Percentiles rank a stretch among this genome's conserved stretches.
Conservation (phyloP, 2,113 vertebrate species). For the Ranitomeya imitator region DNA sequence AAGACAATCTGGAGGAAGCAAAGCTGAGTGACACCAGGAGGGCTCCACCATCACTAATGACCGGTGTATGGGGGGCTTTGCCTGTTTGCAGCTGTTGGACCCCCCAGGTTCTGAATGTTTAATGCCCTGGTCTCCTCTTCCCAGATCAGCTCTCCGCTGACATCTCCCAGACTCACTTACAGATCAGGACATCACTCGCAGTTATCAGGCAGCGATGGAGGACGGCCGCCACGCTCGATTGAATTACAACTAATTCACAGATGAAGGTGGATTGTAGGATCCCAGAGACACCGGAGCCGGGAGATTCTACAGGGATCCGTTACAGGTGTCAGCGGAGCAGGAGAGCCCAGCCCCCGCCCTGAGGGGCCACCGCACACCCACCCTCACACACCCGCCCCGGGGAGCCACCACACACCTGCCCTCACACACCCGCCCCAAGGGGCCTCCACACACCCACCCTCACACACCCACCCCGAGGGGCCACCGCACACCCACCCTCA, state of each 20-base stretch:
- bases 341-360: neutral
- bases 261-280: neutral
- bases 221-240: neutral
- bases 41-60: neutral
- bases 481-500: too few species aligned
- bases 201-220: neutral
- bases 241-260: slow-evolving; percentile 55
- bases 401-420: neutral
- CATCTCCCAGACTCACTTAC: slow-evolving; percentile 60
- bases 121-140: slow-evolving; percentile 53
- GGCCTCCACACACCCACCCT: too few species aligned
- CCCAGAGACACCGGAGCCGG: slow-evolving; percentile 14
- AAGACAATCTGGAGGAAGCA: too few species aligned
- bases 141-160: slow-evolving; percentile 30
- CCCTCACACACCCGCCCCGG: too few species aligned
- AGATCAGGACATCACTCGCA: slow-evolving; percentile 55
- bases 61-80: neutral
- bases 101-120: slow-evolving; percentile 48
- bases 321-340: neutral
- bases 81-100: neutral
- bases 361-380: too few species aligned
- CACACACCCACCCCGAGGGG: too few species aligned
- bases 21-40: too few species aligned
- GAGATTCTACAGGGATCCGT: neutral
- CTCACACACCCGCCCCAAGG: neutral